These are phyloP conservation scores for Callaeas wilsoni DNA, from an alignment of 2,113 vertebrate genomes.

Conservation along the genomic window DNA sequence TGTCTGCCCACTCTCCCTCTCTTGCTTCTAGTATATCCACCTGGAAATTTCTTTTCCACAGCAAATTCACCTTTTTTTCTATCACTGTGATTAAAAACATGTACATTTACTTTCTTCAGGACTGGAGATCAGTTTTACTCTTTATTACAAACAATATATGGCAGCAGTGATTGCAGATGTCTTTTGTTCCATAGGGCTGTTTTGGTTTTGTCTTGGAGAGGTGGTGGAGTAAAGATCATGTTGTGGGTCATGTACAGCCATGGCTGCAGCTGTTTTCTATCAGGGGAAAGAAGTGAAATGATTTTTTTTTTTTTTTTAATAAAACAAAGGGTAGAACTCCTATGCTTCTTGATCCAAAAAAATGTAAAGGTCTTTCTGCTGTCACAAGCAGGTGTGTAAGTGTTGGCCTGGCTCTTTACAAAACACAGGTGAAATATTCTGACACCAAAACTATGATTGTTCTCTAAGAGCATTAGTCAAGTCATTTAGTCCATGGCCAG, in stretches of 20 bases:
- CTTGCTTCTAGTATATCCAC: neutral
- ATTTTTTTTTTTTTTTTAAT: neutral
- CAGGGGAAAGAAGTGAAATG: neutral
- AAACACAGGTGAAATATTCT: neutral
- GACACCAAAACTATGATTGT: neutral
- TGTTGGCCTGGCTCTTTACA: neutral
- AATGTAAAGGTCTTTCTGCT: neutral
- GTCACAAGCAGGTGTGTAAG: neutral
- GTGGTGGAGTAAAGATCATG: neutral
- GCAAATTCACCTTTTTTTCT: neutral
- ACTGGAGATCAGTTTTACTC: neutral
- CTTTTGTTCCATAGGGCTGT: neutral
- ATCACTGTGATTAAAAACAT: neutral
- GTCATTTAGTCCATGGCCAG: neutral
- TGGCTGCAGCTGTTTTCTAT: neutral
- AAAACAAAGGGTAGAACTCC: neutral
- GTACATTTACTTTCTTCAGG: neutral
- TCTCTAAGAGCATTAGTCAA: neutral
- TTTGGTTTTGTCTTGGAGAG: neutral
- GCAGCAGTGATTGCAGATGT: neutral
- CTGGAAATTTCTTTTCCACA: neutral
- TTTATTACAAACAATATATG: neutral
- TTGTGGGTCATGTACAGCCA: neutral
- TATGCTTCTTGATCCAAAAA: neutral
- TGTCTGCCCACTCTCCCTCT: neutral